Evolutionary conservation across 2,888 invertebrate genomes (phyloP).

Genomic region (Melolontha melolontha): DNA sequence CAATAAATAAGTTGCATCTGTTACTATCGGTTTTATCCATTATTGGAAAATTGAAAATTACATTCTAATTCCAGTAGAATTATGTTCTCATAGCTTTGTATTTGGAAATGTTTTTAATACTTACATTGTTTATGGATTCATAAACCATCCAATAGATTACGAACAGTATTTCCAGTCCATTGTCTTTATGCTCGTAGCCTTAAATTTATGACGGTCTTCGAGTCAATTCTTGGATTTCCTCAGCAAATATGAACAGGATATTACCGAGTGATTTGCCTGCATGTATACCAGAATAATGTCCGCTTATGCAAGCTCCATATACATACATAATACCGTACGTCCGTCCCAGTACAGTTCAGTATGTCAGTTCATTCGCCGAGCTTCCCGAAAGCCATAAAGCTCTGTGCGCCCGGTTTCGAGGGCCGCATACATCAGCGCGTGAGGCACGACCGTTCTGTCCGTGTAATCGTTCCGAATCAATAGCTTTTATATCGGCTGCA

Average conservation of each 20-base stretch:
- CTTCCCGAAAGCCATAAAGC: conserved; percentile 49
- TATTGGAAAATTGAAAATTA: no score
- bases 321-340: conserved; percentile 6
- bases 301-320: not conserved
- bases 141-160: not conserved
- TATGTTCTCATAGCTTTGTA: no score
- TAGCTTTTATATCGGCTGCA: conserved; percentile 63
- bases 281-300: not conserved
- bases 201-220: conserved; percentile 23
- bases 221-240: conserved; percentile 34
- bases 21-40: no score
- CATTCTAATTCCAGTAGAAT: no score
- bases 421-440: conserved; percentile 49
- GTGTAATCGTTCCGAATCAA: conserved; percentile 62
- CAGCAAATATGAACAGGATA: conserved; percentile 48
- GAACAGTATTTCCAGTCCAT: not conserved
- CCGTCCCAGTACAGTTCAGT: conserved; percentile 2
- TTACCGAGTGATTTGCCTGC: conserved; percentile 46
- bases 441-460: conserved; percentile 51
- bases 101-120: not conserved
- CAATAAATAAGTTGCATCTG: no score
- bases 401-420: conserved; percentile 24
- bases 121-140: not conserved
- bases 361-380: conserved; percentile 9
- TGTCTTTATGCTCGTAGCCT: conserved; percentile 1